Evolutionary conservation across 2,888 invertebrate genomes (phyloP).

Genomic region (Chromoteleia sp.): DNA sequence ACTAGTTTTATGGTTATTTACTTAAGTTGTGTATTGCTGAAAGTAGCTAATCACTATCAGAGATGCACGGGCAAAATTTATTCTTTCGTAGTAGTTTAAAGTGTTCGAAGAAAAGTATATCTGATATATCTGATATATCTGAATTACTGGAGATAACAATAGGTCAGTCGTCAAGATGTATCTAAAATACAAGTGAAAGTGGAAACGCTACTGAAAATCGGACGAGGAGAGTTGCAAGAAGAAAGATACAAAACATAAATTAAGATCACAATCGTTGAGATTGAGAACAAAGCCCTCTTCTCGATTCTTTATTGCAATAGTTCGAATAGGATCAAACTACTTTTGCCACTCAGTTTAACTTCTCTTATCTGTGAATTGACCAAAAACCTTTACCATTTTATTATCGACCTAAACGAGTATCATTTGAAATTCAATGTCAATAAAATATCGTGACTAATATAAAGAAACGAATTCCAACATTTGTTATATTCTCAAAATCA

Average conservation of each 20-base stretch:
- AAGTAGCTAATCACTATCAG: no score
- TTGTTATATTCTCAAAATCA: no score
- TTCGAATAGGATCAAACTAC: constrained; percentile 76
- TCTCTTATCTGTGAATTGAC: constrained; percentile 68
- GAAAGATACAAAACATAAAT: constrained; percentile 74
- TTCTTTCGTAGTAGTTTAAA: no score
- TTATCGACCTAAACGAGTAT: constrained; percentile 47
- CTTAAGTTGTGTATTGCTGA: no score
- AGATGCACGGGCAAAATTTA: no score
- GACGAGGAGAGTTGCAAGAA: constrained; percentile 49
- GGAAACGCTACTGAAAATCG: constrained; percentile 29
- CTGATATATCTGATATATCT: background rate
- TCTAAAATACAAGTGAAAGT: constrained; percentile 52
- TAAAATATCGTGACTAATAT: constrained; percentile 22
- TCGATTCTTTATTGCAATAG: constrained; percentile 77
- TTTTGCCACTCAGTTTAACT: constrained; percentile 77
- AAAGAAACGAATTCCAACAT: no score
- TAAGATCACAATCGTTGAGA: constrained; percentile 73
- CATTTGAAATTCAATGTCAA: constrained; percentile 24
- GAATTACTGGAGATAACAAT: constrained; percentile 52
- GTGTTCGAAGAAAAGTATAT: background rate
- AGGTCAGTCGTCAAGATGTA: constrained; percentile 45
- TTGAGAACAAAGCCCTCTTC: constrained; percentile 72
- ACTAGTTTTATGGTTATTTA: no score
- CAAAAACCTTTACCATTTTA: constrained; percentile 62